These are phyloP conservation scores for Pasiphila rectangulata DNA, from an alignment of 2,888 invertebrate genomes.

Conservation along the genomic window DNA sequence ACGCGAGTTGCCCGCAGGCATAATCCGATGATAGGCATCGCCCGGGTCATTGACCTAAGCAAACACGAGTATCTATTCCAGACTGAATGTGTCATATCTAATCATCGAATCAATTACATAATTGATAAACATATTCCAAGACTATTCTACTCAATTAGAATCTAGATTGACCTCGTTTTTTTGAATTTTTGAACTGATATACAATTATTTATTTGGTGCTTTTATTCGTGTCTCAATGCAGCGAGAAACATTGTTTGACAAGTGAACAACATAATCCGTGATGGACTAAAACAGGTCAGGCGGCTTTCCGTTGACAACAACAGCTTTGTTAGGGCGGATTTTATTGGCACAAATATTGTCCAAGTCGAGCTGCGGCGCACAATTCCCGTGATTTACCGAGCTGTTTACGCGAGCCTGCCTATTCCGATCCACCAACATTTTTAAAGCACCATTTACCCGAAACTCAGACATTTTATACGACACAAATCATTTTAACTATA, in stretches of 20 bases:
- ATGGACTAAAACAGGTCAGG: slow-evolving; percentile 70
- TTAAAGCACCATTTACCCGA: slow-evolving; percentile 64
- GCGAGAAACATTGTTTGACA: slow-evolving; percentile 18
- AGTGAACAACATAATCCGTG: slow-evolving; percentile 53
- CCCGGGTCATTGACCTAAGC: slow-evolving; percentile 18
- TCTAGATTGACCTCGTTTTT: not conserved
- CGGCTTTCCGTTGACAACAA: slow-evolving; percentile 74
- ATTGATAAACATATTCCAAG: slow-evolving; percentile 1
- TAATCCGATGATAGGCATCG: slow-evolving; percentile 17
- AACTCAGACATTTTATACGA: slow-evolving; percentile 62
- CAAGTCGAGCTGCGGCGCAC: slow-evolving; percentile 68
- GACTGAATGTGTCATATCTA: too few species aligned
- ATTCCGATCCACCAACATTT: slow-evolving; percentile 64
- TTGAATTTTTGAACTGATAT: not conserved
- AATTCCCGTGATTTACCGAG: slow-evolving; percentile 74
- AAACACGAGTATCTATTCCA: slow-evolving; percentile 9
- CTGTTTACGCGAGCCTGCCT: slow-evolving; percentile 73
- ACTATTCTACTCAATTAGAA: not conserved
- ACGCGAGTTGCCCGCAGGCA: slow-evolving; percentile 23
- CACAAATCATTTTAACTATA: slow-evolving; percentile 63
- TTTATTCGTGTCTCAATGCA: not conserved
- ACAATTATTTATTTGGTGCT: not conserved
- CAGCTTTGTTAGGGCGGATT: slow-evolving; percentile 75
- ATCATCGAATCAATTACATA: slow-evolving; percentile 1
- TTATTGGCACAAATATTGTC: slow-evolving; percentile 79